Conservation (phyloP, 2,797 vertebrate genomes). For the Mastacembelus armatus region DNA sequence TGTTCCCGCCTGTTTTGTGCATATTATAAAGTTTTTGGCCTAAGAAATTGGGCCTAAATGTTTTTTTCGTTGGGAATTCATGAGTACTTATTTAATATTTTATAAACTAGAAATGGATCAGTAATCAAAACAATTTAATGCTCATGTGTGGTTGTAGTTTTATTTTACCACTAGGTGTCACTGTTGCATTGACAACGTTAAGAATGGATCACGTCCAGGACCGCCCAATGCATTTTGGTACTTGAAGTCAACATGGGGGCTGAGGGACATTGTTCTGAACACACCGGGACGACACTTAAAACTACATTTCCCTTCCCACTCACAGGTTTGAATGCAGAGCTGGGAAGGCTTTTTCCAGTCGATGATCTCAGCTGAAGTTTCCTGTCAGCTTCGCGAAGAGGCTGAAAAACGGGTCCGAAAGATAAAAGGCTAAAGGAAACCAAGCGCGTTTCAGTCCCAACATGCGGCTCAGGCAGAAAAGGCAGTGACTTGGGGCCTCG, state of each 20-base stretch:
- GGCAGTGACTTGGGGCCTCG: conserved; percentile 66
- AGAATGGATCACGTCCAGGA: accelerated
- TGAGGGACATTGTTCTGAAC: accelerated
- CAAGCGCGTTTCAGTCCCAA: conserved; percentile 29
- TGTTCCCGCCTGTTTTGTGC: too few relatives aligned
- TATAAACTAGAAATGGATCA: too few relatives aligned
- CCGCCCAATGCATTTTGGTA: conserved; percentile 70
- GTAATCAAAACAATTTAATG: not conserved
- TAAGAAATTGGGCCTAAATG: too few relatives aligned
- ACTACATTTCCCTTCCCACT: conserved; percentile 81
- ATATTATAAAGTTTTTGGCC: too few relatives aligned
- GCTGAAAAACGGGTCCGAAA: conserved; percentile 60
- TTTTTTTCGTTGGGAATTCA: too few relatives aligned
- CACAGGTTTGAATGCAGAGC: conserved; percentile 64
- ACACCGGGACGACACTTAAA: not conserved
- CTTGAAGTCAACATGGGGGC: conserved; percentile 44
- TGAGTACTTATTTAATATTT: too few relatives aligned
- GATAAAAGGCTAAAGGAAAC: conserved; percentile 33
- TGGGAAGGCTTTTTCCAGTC: conserved; percentile 67
- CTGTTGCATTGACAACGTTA: not conserved
- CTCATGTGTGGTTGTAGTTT: conserved; percentile 26
- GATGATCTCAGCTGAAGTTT: conserved; percentile 80
- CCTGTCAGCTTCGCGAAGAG: conserved; percentile 60
- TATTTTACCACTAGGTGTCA: conserved; percentile 57
- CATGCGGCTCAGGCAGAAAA: conserved; percentile 73